A percentile compares a stretch with the other conserved stretches of the same genome.
phyloP scores from a whole-genome alignment of 2,113 vertebrate species.

The Sigmodon hispidus region DNA sequence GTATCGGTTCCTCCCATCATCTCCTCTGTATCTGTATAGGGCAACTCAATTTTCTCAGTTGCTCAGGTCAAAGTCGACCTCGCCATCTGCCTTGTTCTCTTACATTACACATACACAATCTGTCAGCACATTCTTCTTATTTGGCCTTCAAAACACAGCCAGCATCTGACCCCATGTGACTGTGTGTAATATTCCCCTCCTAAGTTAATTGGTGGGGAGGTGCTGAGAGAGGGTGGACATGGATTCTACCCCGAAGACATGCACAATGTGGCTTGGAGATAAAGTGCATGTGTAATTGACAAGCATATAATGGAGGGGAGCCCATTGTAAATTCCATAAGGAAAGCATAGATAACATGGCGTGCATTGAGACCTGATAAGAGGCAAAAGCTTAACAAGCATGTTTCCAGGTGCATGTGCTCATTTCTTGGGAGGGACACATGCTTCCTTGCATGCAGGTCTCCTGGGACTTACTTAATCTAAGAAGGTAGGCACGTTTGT shows the following conservation, averaged over 20 bases:
- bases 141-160: background rate
- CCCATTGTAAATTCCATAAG: background rate
- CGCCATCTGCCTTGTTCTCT: background rate
- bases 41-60: constrained; percentile 57
- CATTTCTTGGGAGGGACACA: background rate
- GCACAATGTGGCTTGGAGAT: background rate
- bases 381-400: background rate
- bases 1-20: constrained; percentile 32
- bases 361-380: background rate
- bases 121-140: background rate
- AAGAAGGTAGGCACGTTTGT: background rate
- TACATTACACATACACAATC: background rate
- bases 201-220: background rate
- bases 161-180: background rate
- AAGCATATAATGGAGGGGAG: background rate
- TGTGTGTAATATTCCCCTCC: background rate
- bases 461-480: background rate
- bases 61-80: constrained; percentile 20
- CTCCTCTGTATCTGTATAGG: background rate
- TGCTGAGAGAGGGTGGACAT: background rate
- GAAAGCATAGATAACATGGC: background rate
- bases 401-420: background rate
- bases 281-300: background rate
- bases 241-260: background rate
- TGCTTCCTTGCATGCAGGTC: too few relatives aligned